A percentile compares a stretch with the other conserved stretches of the same genome.
These are phyloP conservation scores for Drosophila ohnishii DNA, from an alignment of 1,140 invertebrate genomes.

Conservation along the genomic window DNA sequence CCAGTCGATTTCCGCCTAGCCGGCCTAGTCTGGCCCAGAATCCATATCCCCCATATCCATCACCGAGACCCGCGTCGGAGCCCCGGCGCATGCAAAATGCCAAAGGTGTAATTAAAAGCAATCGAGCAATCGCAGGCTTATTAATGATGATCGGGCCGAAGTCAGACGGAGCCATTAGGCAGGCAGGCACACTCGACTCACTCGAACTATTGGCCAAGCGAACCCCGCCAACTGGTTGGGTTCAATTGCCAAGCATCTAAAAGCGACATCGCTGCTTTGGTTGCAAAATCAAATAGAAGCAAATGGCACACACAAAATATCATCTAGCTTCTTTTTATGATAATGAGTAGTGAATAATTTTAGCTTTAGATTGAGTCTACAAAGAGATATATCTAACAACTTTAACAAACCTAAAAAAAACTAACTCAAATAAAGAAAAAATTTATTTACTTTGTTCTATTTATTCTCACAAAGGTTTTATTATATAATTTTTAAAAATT, in stretches of 20 bases:
- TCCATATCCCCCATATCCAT: slow-evolving; percentile 13
- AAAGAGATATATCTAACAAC: too few relatives aligned
- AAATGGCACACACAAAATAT: slow-evolving; percentile 24
- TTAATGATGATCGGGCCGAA: slow-evolving; percentile 68
- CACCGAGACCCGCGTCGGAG: neutral
- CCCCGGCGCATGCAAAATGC: slow-evolving; percentile 60
- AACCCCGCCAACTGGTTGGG: slow-evolving; percentile 67
- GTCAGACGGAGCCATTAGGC: slow-evolving; percentile 65
- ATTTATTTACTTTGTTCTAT: neutral
- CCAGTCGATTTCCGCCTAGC: slow-evolving; percentile 47
- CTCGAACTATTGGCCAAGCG: slow-evolving; percentile 38
- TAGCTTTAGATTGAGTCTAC: neutral
- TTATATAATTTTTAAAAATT: neutral
- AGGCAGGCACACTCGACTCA: slow-evolving; percentile 35
- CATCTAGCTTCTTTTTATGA: neutral
- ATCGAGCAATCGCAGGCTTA: slow-evolving; percentile 48
- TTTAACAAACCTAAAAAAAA: too few relatives aligned
- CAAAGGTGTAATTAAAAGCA: slow-evolving; percentile 78
- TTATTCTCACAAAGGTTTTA: neutral
- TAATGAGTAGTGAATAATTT: neutral
- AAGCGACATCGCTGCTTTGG: slow-evolving; percentile 10
- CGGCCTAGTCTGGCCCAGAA: slow-evolving; percentile 29
- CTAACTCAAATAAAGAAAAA: too few relatives aligned
- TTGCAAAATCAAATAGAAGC: slow-evolving; percentile 63
- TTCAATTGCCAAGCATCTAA: slow-evolving; percentile 63